Evolutionary conservation across 2,113 vertebrate species (phyloP), one percentile per base, ranked within the genome.

Genomic region (Grammomys dolichurus): DNA sequence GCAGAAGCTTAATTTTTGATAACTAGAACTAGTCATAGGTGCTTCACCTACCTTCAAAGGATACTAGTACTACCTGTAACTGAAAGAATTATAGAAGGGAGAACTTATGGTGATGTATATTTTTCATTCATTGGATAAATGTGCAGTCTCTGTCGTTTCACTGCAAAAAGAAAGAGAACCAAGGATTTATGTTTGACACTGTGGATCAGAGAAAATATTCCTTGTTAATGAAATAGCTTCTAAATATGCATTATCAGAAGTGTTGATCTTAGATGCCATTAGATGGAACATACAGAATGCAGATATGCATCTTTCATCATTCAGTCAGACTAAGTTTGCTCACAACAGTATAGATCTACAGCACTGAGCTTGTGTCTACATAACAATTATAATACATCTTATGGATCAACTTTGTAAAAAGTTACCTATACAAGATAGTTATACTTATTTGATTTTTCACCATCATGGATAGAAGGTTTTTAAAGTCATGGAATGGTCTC

Each of bases 161-260:
- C 28, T 87, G 46, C 40, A 51, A 91, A 82, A 89, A 84, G 56
- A 93, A 82, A 89, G 22, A 22, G 28, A 72, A 56, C 73, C n/a
- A 67, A 90, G 24, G 72, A 88, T 97, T 93, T 92, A 56, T 94
- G 31, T 94, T 87, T 85, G 12, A 84, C 56, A 87, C 28, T 69
- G 56, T 65, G 33, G 73, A 24, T 51, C 36, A 95, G 94, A 94
- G 67, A 93, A 73, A 87, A 46, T 60, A 67, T 96, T 63, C 8
- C 26, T 87, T 92, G 36, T 92, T 93, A 96, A 90, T 91, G 73
- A 92, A 96, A 75, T 88, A 91, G 24, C 43, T 95, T 33, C 33
- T 76, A 46, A 94, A 78, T 87, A 5, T 76, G 10, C 77, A 84
- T 96, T 96, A 31, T 75, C 69, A 90, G 63, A 19, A 56, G 60